These are phyloP conservation scores for Trididemnum miniatum DNA, from an alignment of 23 tunicate genomes.

Conservation along the genomic window DNA sequence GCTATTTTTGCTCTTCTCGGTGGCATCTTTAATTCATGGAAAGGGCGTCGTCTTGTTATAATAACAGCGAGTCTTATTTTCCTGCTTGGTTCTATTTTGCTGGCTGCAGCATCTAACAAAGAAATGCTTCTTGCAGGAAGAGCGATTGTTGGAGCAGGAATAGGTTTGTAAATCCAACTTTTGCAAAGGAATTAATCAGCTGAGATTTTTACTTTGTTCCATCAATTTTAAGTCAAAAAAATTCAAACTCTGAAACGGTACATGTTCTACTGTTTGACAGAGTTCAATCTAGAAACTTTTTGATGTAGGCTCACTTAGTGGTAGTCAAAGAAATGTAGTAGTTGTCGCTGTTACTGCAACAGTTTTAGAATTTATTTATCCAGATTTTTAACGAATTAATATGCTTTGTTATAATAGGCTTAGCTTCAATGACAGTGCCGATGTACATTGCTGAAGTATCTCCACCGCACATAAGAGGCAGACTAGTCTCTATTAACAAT, in stretches of 20 bases:
- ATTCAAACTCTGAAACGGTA: too few species aligned
- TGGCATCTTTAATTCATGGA: conserved; percentile 53
- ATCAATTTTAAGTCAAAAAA: too few species aligned
- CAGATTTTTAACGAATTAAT: too few species aligned
- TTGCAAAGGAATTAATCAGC: too few species aligned
- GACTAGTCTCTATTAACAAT: conserved; percentile 70
- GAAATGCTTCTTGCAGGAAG: conserved; percentile 78
- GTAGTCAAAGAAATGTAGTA: too few species aligned
- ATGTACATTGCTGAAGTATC: conserved; percentile 96
- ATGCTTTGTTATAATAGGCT: conserved; percentile 17
- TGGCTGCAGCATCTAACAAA: conserved; percentile 56
- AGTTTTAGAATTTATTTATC: too few species aligned
- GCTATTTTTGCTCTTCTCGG: conserved; percentile 85
- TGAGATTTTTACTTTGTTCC: too few species aligned
- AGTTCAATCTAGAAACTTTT: too few species aligned
- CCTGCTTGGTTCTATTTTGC: conserved; percentile 64
- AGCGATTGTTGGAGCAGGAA: conserved; percentile 90
- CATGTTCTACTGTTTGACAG: too few species aligned
- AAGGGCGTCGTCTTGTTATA: conserved; percentile 72
- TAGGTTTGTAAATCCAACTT: conserved; percentile 77
- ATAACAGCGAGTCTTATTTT: conserved; percentile 75
- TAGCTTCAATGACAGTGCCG: conserved; percentile 94
- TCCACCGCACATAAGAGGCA: conserved; percentile 82
- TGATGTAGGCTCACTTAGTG: too few species aligned
- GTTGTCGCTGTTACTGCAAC: too few species aligned